Base-by-base conservation (phyloP, 2,888 invertebrate genomes). In the Caenorhabditis sp. region DNA sequence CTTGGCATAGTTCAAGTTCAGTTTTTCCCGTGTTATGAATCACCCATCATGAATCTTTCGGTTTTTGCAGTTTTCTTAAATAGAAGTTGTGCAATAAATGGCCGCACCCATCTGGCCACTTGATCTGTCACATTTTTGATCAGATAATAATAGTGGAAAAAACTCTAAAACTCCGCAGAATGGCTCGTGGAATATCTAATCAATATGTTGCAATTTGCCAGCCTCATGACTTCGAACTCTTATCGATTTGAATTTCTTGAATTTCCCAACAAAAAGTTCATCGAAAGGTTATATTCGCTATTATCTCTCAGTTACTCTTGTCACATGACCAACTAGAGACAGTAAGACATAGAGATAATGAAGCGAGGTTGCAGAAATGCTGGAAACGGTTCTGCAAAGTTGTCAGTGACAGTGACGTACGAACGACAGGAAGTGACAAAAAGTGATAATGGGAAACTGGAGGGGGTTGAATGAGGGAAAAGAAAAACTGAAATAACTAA, bases 321-420 rank as follows among this genome's bases (percentile, higher is more conserved):
- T 24, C 76, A 76, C 76, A 76, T 76, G 76, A 76, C 41, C 38
- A 49, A 51, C 44, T 3, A 24, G 47, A 59, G 66, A 47, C 12
- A 14, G 35, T 68, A 59, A 77, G 69, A 70, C 47, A n/a, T n/a
- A 49, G 54, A 41, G 44, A 41, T 41, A 47, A 79, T 49, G 49
- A 80, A 59, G 8, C 2, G 38, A 38, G 12, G 72, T 41, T 76
- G 76, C 76, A 76, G 68, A 76, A 76, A 75, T 76, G 76, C 76
- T 76, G 56, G 31, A 79, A 70, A 38, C 56, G 56, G 58, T 68
- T 56, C 69, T 77, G 77, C 77, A 77, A 69, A 61, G 38, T 77
- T 77, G 77, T 70, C 77, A 77, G 69, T 77, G 76, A 68, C 76
- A 73, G 35, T 74, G 73, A 77, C 77, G 74, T 80, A 80, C 64